Evolutionary conservation across 2,113 vertebrate genomes (phyloP).

Genomic region (Bothrops jararaca): DNA sequence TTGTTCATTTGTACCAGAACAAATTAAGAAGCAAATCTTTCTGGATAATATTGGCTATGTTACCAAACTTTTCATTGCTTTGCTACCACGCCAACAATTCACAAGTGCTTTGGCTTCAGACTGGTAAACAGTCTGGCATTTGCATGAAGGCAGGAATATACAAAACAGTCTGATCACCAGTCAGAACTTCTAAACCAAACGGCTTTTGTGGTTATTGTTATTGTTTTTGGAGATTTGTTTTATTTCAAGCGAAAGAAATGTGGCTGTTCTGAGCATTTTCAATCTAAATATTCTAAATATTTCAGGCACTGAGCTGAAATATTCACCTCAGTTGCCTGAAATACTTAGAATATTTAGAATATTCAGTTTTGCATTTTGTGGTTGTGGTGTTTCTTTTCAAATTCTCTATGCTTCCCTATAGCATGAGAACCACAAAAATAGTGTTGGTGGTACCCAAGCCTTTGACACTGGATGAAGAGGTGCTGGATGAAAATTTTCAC

Average conservation of each 20-base stretch:
- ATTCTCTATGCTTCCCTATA: neutral
- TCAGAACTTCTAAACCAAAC: no score
- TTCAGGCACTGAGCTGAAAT: neutral
- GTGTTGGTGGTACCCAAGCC: neutral
- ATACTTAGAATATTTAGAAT: no score
- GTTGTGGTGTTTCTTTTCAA: neutral
- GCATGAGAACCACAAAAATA: neutral
- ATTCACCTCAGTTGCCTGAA: neutral
- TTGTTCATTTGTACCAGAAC: neutral
- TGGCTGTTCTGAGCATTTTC: neutral
- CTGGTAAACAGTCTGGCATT: conserved; percentile 4
- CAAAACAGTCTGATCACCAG: neutral
- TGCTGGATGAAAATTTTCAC: neutral
- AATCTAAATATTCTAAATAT: neutral
- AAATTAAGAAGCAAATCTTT: neutral
- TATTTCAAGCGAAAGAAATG: neutral
- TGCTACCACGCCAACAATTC: neutral
- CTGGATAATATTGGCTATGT: neutral
- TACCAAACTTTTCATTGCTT: neutral
- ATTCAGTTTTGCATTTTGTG: neutral
- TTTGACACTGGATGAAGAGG: neutral
- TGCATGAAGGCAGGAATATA: neutral
- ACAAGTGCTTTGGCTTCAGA: neutral
- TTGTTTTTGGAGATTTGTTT: neutral
- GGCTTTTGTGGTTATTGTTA: no score